Evolutionary conservation across 2,113 vertebrate genomes (phyloP), one percentile per base, ranked within the genome.

Genomic region (Arothron firmamentum): DNA sequence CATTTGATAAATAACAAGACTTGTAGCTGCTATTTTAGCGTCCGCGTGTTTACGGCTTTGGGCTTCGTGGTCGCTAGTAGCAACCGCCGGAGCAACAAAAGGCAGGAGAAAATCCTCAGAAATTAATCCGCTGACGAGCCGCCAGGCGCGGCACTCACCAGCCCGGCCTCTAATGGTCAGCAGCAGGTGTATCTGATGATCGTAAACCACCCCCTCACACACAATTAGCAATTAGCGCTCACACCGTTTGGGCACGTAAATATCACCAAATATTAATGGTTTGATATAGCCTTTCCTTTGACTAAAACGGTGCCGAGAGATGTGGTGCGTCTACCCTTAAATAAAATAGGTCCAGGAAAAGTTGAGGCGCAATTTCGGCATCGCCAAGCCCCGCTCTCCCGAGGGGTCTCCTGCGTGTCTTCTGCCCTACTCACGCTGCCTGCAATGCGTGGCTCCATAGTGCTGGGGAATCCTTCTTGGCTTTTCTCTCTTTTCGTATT

Each of bases 61-160:
- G 81, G 62, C 60, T 76, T 63, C 49, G 65, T 60, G 84, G 89
- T 90, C 80, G 86, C 72, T 84, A 76, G 49, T 90, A 72, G 89
- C 88, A 90, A 90, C 89, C 81, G 79, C 79, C 77, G 57, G 59
- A 63, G 79, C 85, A 83, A 86, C 87, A 79, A 85, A 78, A 80
- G 79, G 72, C 72, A 72, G 77, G 52, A 70, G 74, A 78, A 84
- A 69, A 85, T 74, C 77, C 81, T 77, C 62, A 61, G 62, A 68
- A 82, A 82, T 82, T 59, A 86, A 89, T 84, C 86, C 79, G 72
- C 57, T 46, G 78, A 80, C 38, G 79, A 80, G 67, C 58, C 63
- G 62, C n/a, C 66, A 74, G 52, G 69, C 67, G 65, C 65, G 78
- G 75, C 75, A 18, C 70, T 21, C 23, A 13, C 54, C 25, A 21